Evolutionary conservation across 2,113 vertebrate genomes (phyloP).

Genomic region (Crotalus tigris): DNA sequence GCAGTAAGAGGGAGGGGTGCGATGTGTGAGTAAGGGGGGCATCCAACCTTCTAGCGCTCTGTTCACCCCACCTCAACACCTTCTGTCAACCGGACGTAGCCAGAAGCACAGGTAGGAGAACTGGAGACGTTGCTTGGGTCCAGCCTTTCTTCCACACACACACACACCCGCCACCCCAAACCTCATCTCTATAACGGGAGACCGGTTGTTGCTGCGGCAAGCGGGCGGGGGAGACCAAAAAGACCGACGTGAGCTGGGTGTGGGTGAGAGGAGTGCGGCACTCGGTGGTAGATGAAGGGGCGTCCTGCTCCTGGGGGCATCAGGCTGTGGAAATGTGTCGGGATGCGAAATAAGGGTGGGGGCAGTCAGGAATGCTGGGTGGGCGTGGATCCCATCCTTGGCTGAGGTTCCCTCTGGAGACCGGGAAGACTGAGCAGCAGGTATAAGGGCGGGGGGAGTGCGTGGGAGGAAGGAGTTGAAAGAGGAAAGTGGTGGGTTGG

Average conservation of each 20-base stretch:
- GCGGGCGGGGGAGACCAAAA: conserved; percentile 21
- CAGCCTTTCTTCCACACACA: neutral
- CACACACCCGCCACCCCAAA: neutral
- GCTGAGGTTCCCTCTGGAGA: neutral
- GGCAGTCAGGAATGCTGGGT: neutral
- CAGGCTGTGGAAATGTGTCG: neutral
- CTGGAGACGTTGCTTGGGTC: neutral
- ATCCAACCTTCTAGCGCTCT: neutral
- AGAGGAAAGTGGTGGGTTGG: too few relatives aligned
- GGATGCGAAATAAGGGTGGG: neutral
- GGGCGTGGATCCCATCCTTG: neutral
- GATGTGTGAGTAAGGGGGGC: neutral
- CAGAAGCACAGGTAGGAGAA: conserved; percentile 14
- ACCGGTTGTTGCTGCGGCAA: conserved; percentile 19
- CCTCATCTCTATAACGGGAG: neutral
- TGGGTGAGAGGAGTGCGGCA: neutral
- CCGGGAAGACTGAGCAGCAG: neutral
- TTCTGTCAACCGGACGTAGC: neutral
- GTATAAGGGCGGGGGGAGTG: neutral
- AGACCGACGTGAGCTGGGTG: neutral
- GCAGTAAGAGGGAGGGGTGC: conserved; percentile 4
- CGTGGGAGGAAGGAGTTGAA: neutral
- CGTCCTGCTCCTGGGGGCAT: neutral
- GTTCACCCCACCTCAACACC: neutral
- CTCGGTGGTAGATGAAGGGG: neutral